A percentile compares a stretch with the other conserved stretches of the same genome.
Conservation (phyloP, 2,797 vertebrate genomes). For the Ibycter americanus region DNA sequence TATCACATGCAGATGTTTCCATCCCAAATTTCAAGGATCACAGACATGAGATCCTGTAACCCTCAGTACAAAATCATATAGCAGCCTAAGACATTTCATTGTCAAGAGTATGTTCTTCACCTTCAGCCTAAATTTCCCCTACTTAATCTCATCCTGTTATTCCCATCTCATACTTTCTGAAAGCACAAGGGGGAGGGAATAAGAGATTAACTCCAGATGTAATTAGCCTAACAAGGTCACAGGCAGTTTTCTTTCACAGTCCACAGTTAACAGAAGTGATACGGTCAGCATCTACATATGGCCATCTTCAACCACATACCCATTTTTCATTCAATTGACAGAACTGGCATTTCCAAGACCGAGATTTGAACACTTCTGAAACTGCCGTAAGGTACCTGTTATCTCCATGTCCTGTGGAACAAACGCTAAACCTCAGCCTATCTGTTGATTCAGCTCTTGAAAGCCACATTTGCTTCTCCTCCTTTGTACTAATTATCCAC, state of each 20-base stretch:
- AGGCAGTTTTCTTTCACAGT: not conserved
- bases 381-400: not conserved
- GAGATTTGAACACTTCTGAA: not conserved
- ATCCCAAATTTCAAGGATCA: not conserved
- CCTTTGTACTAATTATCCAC: not conserved
- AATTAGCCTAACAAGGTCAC: not conserved
- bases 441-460: not conserved
- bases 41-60: not conserved
- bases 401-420: not conserved
- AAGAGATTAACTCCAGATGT: not conserved
- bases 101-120: not conserved
- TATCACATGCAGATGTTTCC: not conserved
- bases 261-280: not conserved
- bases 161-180: not conserved
- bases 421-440: not conserved
- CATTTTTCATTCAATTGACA: not conserved
- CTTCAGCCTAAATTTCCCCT: not conserved
- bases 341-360: not conserved
- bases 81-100: not conserved
- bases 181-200: not conserved
- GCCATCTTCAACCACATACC: rapidly evolving
- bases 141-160: not conserved
- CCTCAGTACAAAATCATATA: not conserved
- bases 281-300: not conserved
- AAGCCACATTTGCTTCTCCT: not conserved